phyloP scores from a whole-genome alignment of 2,888 invertebrate genomes.

The Limnephilus auricula region DNA sequence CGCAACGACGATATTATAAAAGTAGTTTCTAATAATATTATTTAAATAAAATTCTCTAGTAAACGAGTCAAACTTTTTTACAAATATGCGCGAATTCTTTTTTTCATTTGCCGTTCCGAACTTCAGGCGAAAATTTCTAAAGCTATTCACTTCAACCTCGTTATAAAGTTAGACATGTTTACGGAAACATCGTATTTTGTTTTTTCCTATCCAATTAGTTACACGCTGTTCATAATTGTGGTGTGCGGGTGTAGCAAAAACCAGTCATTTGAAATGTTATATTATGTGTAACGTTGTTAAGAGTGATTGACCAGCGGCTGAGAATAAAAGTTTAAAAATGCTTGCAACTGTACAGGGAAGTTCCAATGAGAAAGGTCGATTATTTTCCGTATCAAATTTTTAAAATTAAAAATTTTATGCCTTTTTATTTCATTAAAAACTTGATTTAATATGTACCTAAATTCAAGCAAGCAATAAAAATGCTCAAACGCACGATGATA shows the following conservation, averaged over 20 bases:
- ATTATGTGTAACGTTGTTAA: not conserved
- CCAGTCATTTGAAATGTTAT: not conserved
- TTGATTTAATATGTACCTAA: too few relatives aligned
- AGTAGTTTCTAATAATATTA: not conserved
- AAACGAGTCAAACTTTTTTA: not conserved
- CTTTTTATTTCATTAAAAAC: too few relatives aligned
- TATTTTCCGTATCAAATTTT: too few relatives aligned
- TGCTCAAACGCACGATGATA: too few relatives aligned
- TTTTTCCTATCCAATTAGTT: not conserved
- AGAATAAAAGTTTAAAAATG: too few relatives aligned
- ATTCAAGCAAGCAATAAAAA: too few relatives aligned
- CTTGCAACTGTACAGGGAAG: too few relatives aligned
- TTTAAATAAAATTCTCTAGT: not conserved
- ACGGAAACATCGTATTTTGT: not conserved
- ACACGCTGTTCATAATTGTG: not conserved
- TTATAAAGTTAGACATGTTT: conserved; percentile 2
- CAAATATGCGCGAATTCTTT: not conserved
- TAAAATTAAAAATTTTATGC: too few relatives aligned
- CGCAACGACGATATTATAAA: too few relatives aligned
- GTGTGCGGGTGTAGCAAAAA: not conserved
- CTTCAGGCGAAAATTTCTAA: not conserved
- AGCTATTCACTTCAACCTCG: not conserved
- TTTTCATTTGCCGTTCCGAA: not conserved
- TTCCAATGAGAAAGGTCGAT: too few relatives aligned
- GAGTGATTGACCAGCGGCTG: too few relatives aligned